Base-by-base conservation (phyloP, 2,888 invertebrate genomes). In the Agrotis ipsilon region DNA sequence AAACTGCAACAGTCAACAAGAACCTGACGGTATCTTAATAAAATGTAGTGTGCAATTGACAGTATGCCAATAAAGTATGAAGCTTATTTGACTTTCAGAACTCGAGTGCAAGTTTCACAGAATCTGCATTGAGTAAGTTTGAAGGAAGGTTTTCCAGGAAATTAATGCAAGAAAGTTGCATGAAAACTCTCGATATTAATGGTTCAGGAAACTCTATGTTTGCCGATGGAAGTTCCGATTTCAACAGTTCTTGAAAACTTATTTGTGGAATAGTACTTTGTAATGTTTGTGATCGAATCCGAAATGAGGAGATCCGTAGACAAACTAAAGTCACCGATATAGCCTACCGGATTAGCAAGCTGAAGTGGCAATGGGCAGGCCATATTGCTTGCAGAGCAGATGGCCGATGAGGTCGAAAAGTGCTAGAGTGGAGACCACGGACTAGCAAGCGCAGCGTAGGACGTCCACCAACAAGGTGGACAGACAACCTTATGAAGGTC, bases 111-210 rank as follows among this genome's bases (percentile, higher is more conserved):
- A 27, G 27, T 18, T 24, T 27, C 18, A 39, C 11, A 18, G 4
- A 19, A 13, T 43, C 2, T 43, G 14, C 24, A 32, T 6, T 16
- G 3, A 1, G 5, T 18, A 27, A 45, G 6, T 32, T 51, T 0
- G 1, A 27, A 32, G 2, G 16, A 71, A 19, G n/a, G 9, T 43
- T 43, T 19, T 24, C 2, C 14, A 68, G 59, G 43, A 68, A 79
- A 51, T 65, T 1, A 55, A 18, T 65, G 52, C 79, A 66, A 58
- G 65, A 74, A 64, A 70, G 62, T 78, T 63, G 64, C 39, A 43
- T 19, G 14, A 11, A 71, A 76, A 77, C 57, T 67, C 19, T 14
- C 6, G 14, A n/a, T 27, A 46, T 46, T 58, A 21, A 6, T 43
- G 14, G n/a, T 49, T 39, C 13, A 9, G 18, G 19, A 7, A 64